These are phyloP conservation scores for Acleris laterana DNA, from an alignment of 2,888 invertebrate species.

Conservation along the genomic window DNA sequence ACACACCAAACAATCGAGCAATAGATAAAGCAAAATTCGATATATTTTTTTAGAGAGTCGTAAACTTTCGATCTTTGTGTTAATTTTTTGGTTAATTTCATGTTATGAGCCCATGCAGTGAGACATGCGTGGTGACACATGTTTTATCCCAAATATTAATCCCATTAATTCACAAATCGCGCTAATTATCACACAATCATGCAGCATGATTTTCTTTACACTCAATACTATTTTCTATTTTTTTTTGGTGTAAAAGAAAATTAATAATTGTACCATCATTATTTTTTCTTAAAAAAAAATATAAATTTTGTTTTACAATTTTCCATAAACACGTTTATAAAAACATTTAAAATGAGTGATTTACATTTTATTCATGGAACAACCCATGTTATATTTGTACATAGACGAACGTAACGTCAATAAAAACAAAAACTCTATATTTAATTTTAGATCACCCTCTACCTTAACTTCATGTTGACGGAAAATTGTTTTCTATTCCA, in stretches of 20 bases:
- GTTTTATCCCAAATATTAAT: constrained; percentile 17
- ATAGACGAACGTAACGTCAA: background rate
- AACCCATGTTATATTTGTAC: background rate
- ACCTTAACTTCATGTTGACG: constrained; percentile 29
- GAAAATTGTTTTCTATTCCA: constrained; percentile 46
- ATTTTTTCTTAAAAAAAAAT: no score
- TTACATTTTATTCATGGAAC: no score
- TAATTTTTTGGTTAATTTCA: constrained; percentile 32
- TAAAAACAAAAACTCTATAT: background rate
- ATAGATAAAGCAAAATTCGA: no score
- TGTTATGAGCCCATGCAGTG: constrained; percentile 57
- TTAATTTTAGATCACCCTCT: background rate
- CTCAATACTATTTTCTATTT: no score
- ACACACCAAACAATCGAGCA: no score
- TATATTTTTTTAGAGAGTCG: constrained; percentile 18
- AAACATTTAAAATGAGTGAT: no score
- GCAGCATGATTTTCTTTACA: constrained; percentile 19
- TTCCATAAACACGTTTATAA: no score
- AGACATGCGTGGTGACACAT: constrained; percentile 34
- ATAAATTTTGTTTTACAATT: no score
- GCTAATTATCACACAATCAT: constrained; percentile 28
- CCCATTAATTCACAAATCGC: constrained; percentile 17
- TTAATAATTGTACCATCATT: no score
- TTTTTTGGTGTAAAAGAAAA: no score
- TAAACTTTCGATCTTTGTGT: constrained; percentile 17